Percentiles rank a stretch among this genome's conserved stretches.
These are phyloP conservation scores for Hemibates koningsi DNA, from an alignment of 2,113 vertebrate genomes.

Conservation along the genomic window DNA sequence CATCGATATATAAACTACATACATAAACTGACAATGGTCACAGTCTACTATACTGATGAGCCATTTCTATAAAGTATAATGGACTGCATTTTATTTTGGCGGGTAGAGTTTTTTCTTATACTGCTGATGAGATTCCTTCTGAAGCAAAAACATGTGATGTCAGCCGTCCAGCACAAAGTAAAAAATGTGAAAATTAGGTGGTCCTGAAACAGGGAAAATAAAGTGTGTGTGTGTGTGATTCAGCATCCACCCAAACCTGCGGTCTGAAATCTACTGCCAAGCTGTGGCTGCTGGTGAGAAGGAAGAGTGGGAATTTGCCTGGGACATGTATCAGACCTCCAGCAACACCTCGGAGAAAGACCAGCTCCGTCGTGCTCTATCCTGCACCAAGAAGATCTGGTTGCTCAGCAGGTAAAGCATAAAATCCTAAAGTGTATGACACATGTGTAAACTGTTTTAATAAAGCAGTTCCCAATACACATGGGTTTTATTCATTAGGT, in stretches of 20 bases:
- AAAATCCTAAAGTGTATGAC: neutral
- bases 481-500: neutral
- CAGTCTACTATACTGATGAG: neutral
- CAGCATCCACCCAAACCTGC: conserved; percentile 83
- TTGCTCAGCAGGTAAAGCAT: conserved; percentile 80
- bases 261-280: conserved; percentile 81
- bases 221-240: neutral
- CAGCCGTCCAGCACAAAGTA: neutral
- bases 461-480: neutral
- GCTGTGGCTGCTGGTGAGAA: conserved; percentile 73
- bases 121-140: neutral
- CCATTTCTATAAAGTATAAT: neutral
- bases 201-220: neutral
- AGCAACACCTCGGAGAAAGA: conserved; percentile 71
- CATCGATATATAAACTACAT: neutral
- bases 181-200: neutral
- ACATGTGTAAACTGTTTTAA: neutral
- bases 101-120: neutral
- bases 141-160: neutral
- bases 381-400: conserved; percentile 82
- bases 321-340: conserved; percentile 62
- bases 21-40: neutral
- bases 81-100: neutral
- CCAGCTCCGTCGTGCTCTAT: conserved; percentile 74
- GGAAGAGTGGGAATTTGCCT: conserved; percentile 82